Conservation (phyloP, 1,140 invertebrate species). For the Leptinotarsa defecta region DNA sequence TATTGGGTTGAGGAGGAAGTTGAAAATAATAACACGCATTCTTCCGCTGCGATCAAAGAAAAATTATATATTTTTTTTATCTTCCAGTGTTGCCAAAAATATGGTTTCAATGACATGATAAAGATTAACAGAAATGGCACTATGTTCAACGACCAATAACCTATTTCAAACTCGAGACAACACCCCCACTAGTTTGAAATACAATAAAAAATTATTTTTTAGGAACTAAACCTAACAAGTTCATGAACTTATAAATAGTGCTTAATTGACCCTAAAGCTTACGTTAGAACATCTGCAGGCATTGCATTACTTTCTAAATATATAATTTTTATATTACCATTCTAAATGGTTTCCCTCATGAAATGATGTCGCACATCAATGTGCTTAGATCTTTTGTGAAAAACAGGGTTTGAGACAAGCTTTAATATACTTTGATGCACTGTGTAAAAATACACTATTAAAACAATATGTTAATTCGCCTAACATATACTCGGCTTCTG, state of each 20-base stretch:
- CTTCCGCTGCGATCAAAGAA: no score
- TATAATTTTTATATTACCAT: background rate
- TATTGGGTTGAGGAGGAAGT: no score
- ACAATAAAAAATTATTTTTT: background rate
- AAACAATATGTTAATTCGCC: background rate
- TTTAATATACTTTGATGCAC: background rate
- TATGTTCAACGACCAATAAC: background rate
- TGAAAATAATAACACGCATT: no score
- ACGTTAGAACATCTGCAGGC: background rate
- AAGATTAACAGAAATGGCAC: no score
- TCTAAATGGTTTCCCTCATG: background rate
- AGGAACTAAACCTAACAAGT: background rate
- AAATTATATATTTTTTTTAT: no score
- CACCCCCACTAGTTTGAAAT: background rate
- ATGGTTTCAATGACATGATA: background rate
- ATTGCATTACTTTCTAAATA: background rate
- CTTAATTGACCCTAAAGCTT: background rate
- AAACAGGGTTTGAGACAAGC: background rate
- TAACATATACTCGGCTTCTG: background rate
- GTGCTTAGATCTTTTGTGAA: background rate
- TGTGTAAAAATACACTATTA: background rate
- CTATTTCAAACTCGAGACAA: background rate
- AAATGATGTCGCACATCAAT: background rate
- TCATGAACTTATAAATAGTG: background rate
- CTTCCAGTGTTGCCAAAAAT: no score